Evolutionary conservation across 1,140 invertebrate genomes (phyloP).

Genomic region (Pinna nobilis): DNA sequence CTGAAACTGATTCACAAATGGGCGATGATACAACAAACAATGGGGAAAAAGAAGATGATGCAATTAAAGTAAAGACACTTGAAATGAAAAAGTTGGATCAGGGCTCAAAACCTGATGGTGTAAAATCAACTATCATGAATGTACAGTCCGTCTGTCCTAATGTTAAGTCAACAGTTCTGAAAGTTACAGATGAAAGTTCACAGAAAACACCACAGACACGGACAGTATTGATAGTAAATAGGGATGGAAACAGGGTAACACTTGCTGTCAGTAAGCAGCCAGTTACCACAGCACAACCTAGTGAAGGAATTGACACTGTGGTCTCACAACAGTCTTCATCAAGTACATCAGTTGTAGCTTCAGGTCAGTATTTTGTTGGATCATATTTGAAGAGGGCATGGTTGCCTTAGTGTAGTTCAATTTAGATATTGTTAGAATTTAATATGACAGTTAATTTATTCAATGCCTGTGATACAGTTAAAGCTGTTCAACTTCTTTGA

Average conservation of each 20-base stretch:
- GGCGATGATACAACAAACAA: background rate
- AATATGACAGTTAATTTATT: no score
- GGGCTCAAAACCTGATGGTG: conserved; percentile 3
- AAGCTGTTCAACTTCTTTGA: no score
- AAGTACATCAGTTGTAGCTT: conserved; percentile 23
- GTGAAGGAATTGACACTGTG: conserved; percentile 24
- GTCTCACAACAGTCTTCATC: conserved; percentile 38
- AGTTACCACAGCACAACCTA: conserved; percentile 22
- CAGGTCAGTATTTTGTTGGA: no score
- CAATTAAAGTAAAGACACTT: conserved; percentile 10
- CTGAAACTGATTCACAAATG: conserved; percentile 11
- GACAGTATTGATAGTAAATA: conserved; percentile 66
- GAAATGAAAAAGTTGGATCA: conserved; percentile 20
- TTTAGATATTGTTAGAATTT: no score
- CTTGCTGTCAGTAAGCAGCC: conserved; percentile 61
- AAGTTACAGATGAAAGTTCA: conserved; percentile 36
- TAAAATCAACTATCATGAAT: conserved; percentile 51
- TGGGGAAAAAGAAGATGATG: conserved; percentile 15
- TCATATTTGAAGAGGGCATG: no score
- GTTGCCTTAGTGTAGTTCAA: no score
- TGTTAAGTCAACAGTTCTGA: conserved; percentile 51
- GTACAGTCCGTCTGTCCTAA: conserved; percentile 55
- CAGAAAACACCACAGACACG: conserved; percentile 50
- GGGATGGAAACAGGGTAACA: conserved; percentile 66
- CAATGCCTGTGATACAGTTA: no score